Evolutionary conservation across 1,140 invertebrate species (phyloP), one percentile per base, ranked within the genome.

Genomic region (Acromyrmex charruanus): DNA sequence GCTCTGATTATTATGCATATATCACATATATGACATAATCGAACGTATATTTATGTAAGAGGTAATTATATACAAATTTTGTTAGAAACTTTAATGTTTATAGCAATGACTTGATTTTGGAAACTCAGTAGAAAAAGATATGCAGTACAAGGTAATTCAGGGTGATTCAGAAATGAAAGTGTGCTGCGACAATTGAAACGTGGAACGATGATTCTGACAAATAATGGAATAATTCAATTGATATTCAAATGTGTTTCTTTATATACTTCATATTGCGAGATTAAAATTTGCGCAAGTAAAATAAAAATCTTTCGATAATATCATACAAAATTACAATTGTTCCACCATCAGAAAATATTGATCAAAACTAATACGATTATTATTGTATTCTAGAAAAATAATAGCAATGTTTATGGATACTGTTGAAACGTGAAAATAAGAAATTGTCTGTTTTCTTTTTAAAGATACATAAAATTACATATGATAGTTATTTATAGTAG

Each of bases 111-210:
- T 39, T 28, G 58, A 35, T 9, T 68, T 51, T 18, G 28, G 44
- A 71, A 21, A 77, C 25, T 59, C 80, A 61, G 66, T 55, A 44
- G 66, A 88, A 81, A 65, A 66, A 66, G 16, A 16, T 53, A 51
- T 59, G 28, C 10, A 18, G 28, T 18, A 35, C 14, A 6, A 10
- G 18, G 1, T 44, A 44, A 16, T 51, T 80, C 25, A 55, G 10
- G 21, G 3, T 71, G 79, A 81, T 58, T 81, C 55, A 74, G 39
- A 74, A 63, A 82, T 12, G 16, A 82, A 82, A 74, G 55, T 74
- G 61, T 44, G 79, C 10, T 68, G 16, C n/a, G 10, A 10, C 12
- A 51, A 14, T 16, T 61, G 39, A 66, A 66, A 80, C 9, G 31
- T 25, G 14, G 4, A 35, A 49, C 25, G 21, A 63, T 28, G 58